phyloP scores from a whole-genome alignment of 2,113 vertebrate genomes.

The Elgaria multicarinata region DNA sequence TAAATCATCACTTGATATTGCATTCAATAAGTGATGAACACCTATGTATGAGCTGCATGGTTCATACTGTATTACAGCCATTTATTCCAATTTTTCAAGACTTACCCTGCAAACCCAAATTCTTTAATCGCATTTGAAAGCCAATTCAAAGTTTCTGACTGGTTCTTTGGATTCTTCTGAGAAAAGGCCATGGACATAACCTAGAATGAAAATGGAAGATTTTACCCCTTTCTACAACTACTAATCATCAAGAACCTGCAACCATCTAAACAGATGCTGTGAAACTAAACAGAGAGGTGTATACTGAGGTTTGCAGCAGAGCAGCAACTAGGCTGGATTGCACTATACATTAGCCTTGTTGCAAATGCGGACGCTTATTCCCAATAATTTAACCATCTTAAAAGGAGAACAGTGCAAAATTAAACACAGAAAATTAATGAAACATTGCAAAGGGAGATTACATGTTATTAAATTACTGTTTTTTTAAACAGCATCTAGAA shows the following conservation, averaged over 20 bases:
- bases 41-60: not conserved
- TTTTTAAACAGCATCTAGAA: not conserved
- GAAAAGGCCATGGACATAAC: conserved; percentile 92
- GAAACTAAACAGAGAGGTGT: not conserved
- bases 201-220: conserved; percentile 71
- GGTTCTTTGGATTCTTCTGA: conserved; percentile 99
- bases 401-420: not conserved
- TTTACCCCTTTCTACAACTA: not conserved
- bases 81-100: conserved; percentile 32
- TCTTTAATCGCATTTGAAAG: conserved; percentile 96
- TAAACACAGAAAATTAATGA: not conserved
- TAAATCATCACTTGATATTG: not conserved
- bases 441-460: not conserved
- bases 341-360: too few species aligned
- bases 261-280: not conserved
- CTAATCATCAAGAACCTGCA: not conserved
- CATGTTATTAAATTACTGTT: not conserved
- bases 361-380: not conserved
- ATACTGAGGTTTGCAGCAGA: too few species aligned
- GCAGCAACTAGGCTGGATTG: too few species aligned
- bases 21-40: not conserved
- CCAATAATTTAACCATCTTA: not conserved
- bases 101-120: conserved; percentile 96
- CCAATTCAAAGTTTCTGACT: conserved; percentile 96
- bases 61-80: not conserved